Percentiles rank a stretch among this genome's conserved stretches.
Conservation (phyloP, 2,113 vertebrate species). For the Naja naja region DNA sequence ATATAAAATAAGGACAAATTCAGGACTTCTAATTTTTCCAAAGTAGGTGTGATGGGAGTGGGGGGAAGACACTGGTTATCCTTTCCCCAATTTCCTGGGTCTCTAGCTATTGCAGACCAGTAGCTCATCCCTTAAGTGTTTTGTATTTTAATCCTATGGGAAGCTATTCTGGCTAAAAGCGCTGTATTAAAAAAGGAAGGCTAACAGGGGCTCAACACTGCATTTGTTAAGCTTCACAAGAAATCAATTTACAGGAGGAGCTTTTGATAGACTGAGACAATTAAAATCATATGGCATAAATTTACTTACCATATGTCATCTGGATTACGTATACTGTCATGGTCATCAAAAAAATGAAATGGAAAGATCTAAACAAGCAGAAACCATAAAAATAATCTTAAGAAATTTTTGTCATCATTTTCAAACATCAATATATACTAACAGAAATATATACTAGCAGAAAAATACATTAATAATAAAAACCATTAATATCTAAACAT, state of each 20-base stretch:
- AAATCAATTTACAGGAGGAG: neutral
- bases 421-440: neutral
- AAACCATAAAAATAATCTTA: neutral
- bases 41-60: neutral
- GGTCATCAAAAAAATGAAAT: conserved; percentile 6
- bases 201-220: neutral
- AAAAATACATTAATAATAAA: neutral
- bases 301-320: conserved; percentile 12
- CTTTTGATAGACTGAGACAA: neutral
- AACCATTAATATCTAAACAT: neutral
- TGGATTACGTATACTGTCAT: neutral
- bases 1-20: neutral
- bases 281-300: neutral
- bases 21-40: neutral
- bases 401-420: neutral
- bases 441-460: neutral
- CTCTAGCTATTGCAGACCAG: neutral
- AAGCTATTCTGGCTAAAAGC: neutral
- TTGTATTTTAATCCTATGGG: neutral
- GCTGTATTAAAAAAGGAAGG: neutral
- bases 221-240: neutral
- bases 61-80: neutral
- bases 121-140: neutral
- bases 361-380: neutral
- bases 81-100: neutral